Evolutionary conservation across 64 coral and sea anemone species (phyloP).

Genomic region (Acropora tenuis): DNA sequence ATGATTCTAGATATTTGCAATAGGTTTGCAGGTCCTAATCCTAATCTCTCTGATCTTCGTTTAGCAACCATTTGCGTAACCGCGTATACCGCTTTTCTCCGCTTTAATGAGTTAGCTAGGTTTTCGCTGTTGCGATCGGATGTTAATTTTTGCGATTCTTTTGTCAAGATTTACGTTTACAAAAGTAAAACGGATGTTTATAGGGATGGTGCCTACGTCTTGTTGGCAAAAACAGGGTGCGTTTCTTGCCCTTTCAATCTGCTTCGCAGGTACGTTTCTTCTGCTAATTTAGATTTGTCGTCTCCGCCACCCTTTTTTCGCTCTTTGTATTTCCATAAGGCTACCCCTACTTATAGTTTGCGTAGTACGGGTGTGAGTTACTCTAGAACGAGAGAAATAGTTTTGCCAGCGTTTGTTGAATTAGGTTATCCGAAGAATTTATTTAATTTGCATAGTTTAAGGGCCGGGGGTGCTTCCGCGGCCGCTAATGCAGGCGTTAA

Average conservation of each 20-base stretch:
- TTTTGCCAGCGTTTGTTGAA: slow-evolving; percentile 39
- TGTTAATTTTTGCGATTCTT: slow-evolving; percentile 1
- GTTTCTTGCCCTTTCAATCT: slow-evolving; percentile 40
- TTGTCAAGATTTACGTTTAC: slow-evolving; percentile 54
- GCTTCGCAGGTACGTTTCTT: slow-evolving; percentile 33
- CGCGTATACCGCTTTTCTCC: no score
- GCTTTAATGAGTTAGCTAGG: no score
- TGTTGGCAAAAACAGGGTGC: slow-evolving; percentile 48
- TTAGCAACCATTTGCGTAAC: no score
- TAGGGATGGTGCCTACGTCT: slow-evolving; percentile 59
- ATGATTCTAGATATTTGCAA: no score
- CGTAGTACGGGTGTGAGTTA: slow-evolving; percentile 21
- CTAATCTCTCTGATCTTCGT: no score
- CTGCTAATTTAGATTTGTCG: slow-evolving; percentile 38
- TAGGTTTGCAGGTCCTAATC: no score
- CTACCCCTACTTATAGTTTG: slow-evolving; percentile 24
- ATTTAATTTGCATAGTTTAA: slow-evolving; percentile 34
- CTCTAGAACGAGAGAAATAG: slow-evolving; percentile 24
- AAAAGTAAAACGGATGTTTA: slow-evolving; percentile 70
- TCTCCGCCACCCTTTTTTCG: slow-evolving; percentile 43
- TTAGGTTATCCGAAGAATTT: slow-evolving; percentile 32
- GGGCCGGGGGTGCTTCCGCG: no score
- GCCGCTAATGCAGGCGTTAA: no score
- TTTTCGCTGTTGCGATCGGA: no score
- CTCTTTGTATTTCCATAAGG: slow-evolving; percentile 37